Evolutionary conservation across 2,888 invertebrate species (phyloP).

Genomic region (Tenthredo mesomela): DNA sequence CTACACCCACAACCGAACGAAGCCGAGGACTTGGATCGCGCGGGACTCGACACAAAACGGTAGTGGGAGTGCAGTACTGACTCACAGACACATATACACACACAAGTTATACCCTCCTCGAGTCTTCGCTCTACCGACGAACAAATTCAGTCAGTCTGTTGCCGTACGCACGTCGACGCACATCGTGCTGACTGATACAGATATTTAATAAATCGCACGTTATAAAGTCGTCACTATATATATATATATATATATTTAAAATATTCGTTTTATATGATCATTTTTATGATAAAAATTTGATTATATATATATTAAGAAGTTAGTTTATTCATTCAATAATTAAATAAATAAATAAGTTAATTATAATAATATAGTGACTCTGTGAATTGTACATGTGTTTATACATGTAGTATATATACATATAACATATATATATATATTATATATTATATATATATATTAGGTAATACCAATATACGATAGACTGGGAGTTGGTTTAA

Average conservation of each 20-base stretch:
- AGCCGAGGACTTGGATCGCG: constrained; percentile 59
- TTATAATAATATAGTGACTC: background rate
- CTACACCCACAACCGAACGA: constrained; percentile 57
- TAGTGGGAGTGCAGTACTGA: constrained; percentile 45
- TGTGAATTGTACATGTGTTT: background rate
- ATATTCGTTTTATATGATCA: background rate
- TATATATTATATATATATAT: no score
- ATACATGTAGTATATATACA: background rate
- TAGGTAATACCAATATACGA: background rate
- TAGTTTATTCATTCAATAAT: background rate
- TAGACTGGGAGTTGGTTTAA: background rate
- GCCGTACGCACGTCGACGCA: constrained; percentile 63
- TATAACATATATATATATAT: no score
- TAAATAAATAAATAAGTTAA: background rate
- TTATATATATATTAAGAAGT: background rate
- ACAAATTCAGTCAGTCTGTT: constrained; percentile 65
- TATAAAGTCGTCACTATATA: background rate
- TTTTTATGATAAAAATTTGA: constrained; percentile 3
- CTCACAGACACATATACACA: constrained; percentile 20
- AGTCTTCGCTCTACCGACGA: constrained; percentile 59
- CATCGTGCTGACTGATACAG: constrained; percentile 19
- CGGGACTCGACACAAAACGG: constrained; percentile 50
- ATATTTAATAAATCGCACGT: constrained; percentile 1
- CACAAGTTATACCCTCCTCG: constrained; percentile 58
- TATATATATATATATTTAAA: background rate